A percentile compares a stretch with the other conserved stretches of the same genome.
Conservation (phyloP, 2,888 invertebrate species). For the Leptinotarsa haldemani region DNA sequence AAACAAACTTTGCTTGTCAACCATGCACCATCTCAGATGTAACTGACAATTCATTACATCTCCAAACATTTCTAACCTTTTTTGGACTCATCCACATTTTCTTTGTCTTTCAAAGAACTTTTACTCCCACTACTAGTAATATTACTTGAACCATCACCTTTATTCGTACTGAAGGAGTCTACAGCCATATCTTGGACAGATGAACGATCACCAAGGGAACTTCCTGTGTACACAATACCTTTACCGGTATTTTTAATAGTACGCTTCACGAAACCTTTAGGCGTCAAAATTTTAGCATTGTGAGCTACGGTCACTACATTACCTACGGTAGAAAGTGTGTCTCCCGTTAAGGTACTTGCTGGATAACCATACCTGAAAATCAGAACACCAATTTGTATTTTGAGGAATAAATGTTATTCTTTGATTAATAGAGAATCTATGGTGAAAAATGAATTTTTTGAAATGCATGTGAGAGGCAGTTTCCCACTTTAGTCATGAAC, state of each 20-base stretch:
- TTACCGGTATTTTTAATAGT: conserved; percentile 69
- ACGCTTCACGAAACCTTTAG: conserved; percentile 74
- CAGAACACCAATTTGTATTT: neutral
- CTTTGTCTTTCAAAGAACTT: neutral
- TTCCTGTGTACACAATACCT: conserved; percentile 33
- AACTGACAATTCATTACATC: neutral
- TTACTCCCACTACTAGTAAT: neutral
- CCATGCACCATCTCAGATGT: no score
- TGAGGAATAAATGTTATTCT: neutral
- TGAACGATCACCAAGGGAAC: neutral
- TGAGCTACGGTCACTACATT: conserved; percentile 76
- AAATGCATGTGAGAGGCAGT: no score
- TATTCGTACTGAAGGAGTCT: neutral
- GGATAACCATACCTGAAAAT: conserved; percentile 74
- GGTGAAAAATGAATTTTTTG: no score
- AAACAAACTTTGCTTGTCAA: no score
- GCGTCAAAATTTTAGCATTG: conserved; percentile 75
- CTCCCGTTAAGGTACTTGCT: conserved; percentile 74
- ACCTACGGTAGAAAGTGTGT: conserved; percentile 77
- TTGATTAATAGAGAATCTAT: no score
- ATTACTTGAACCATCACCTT: neutral
- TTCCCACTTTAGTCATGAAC: no score
- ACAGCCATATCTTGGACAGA: conserved; percentile 23
- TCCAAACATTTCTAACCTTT: neutral
- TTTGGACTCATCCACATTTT: conserved; percentile 9